Conservation (phyloP, 2,888 invertebrate genomes). For the Sepiola atlantica region DNA sequence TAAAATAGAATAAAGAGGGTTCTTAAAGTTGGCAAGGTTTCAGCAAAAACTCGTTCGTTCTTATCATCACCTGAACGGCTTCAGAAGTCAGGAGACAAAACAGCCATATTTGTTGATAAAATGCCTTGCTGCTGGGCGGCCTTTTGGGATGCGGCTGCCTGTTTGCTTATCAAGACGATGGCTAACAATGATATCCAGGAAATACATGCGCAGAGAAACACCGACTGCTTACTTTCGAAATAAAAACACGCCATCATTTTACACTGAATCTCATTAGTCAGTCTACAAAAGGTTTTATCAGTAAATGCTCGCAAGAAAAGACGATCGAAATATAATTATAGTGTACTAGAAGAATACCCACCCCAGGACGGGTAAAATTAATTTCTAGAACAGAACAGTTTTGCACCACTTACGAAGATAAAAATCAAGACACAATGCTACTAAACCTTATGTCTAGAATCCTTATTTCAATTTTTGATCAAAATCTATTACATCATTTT, state of each 20-base stretch:
- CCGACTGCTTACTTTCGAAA: background rate
- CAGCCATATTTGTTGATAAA: background rate
- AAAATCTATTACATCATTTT: too few relatives aligned
- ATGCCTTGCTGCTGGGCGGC: background rate
- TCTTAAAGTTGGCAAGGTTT: background rate
- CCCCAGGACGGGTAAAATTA: too few relatives aligned
- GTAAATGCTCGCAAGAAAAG: background rate
- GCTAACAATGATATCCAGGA: background rate
- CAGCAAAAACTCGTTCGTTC: too few relatives aligned
- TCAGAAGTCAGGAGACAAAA: too few relatives aligned
- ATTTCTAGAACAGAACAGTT: too few relatives aligned
- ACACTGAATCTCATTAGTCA: background rate
- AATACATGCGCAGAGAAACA: background rate
- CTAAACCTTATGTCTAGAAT: too few relatives aligned
- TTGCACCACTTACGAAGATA: too few relatives aligned
- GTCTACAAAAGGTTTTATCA: background rate
- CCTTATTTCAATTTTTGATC: too few relatives aligned
- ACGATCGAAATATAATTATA: background rate
- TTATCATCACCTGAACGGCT: too few relatives aligned
- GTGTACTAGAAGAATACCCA: too few relatives aligned
- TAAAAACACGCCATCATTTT: background rate
- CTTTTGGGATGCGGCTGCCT: background rate
- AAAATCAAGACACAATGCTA: too few relatives aligned
- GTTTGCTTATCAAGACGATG: background rate
- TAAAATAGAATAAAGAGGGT: too few relatives aligned